Conservation (phyloP, 2,797 vertebrate genomes). For the Onychomys arenicola region DNA sequence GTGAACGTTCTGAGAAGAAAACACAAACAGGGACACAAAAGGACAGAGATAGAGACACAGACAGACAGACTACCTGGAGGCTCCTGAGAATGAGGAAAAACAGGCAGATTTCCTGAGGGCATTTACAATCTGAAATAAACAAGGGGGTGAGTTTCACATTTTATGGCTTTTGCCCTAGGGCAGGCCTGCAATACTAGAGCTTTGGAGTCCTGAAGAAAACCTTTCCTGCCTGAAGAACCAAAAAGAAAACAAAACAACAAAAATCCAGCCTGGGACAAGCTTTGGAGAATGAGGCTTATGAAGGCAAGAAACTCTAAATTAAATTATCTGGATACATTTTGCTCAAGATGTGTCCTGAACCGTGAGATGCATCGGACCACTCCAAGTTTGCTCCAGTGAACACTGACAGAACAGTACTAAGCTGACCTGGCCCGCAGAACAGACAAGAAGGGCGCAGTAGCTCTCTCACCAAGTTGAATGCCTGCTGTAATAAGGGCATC, state of each 20-base stretch:
- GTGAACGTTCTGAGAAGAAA: slow-evolving; percentile 27
- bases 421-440: background rate
- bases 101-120: slow-evolving; percentile 23
- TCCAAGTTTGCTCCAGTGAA: slow-evolving; percentile 44
- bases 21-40: background rate
- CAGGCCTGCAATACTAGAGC: slow-evolving; percentile 31
- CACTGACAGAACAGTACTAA: slow-evolving; percentile 21
- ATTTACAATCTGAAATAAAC: slow-evolving; percentile 23
- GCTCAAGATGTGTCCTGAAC: background rate
- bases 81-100: slow-evolving; percentile 50
- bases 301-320: slow-evolving; percentile 48
- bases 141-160: slow-evolving; percentile 24
- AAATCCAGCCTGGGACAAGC: background rate
- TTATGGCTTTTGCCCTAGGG: slow-evolving; percentile 52
- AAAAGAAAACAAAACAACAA: background rate
- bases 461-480: slow-evolving; percentile 40
- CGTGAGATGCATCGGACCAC: background rate
- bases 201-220: slow-evolving; percentile 49
- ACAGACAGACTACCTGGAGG: background rate
- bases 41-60: background rate
- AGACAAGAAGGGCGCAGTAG: background rate
- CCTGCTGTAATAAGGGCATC: slow-evolving; percentile 55
- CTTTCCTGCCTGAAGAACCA: slow-evolving; percentile 54
- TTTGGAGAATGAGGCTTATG: slow-evolving; percentile 56
- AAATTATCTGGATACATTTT: slow-evolving; percentile 51